Conservation (phyloP, 2,888 invertebrate species). For the Branchipolynoe longqiensis region DNA sequence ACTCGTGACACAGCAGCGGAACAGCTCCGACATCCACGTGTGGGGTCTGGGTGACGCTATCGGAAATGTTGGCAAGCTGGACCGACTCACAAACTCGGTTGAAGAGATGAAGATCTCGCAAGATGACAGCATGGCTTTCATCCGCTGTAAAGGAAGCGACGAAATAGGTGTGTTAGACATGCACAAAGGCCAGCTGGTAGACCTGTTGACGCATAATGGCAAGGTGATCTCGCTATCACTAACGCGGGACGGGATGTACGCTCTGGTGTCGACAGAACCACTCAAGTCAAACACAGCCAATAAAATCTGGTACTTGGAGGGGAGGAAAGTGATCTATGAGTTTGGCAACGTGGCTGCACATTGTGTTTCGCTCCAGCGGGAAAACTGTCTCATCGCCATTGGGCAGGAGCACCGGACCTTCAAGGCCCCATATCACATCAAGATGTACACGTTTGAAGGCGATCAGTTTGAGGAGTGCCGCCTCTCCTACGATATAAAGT, state of each 20-base stretch:
- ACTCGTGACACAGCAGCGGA: conserved; percentile 74
- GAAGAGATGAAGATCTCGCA: conserved; percentile 72
- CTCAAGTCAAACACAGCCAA: conserved; percentile 72
- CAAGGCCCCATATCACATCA: conserved; percentile 74
- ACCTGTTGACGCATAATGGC: conserved; percentile 79
- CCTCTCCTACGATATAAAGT: conserved; percentile 71
- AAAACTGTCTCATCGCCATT: conserved; percentile 72
- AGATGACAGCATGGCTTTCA: conserved; percentile 73
- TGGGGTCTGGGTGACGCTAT: conserved; percentile 78
- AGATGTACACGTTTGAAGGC: conserved; percentile 70
- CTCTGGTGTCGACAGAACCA: conserved; percentile 73
- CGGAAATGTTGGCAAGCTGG: conserved; percentile 74
- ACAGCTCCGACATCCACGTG: conserved; percentile 74
- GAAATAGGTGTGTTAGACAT: conserved; percentile 80
- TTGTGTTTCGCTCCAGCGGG: conserved; percentile 71
- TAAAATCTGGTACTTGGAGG: conserved; percentile 79
- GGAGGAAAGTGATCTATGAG: conserved; percentile 76
- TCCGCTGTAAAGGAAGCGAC: conserved; percentile 76
- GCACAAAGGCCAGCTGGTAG: conserved; percentile 76
- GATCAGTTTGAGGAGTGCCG: conserved; percentile 70
- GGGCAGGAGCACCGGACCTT: conserved; percentile 71
- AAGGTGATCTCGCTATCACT: conserved; percentile 74
- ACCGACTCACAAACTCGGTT: conserved; percentile 77
- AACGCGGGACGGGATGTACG: conserved; percentile 76
- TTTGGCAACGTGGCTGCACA: conserved; percentile 76